phyloP scores from a whole-genome alignment of 2,888 invertebrate species.

The Hybos culiciformis region DNA sequence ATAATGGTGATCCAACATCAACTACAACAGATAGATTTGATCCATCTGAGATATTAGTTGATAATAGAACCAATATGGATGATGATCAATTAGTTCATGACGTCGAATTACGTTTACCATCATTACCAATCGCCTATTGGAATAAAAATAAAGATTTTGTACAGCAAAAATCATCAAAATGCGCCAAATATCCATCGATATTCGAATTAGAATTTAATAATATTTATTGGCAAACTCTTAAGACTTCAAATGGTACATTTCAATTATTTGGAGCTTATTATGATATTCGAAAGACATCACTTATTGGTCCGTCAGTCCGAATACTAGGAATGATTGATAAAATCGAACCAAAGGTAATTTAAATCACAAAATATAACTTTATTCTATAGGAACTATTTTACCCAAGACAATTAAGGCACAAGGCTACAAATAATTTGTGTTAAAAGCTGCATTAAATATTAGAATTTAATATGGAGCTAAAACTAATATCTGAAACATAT shows the following conservation, averaged over 20 bases:
- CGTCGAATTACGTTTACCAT: conserved; percentile 66
- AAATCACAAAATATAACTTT: too few relatives aligned
- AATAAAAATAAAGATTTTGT: conserved; percentile 56
- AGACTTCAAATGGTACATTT: conserved; percentile 73
- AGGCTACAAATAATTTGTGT: too few relatives aligned
- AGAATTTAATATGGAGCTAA: too few relatives aligned
- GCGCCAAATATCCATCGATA: conserved; percentile 75
- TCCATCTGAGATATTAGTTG: conserved; percentile 34
- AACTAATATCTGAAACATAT: too few relatives aligned
- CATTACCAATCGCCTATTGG: conserved; percentile 76
- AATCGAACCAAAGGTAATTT: conserved; percentile 70
- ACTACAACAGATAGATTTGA: conserved; percentile 35
- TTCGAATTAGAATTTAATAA: conserved; percentile 89
- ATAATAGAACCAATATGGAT: conserved; percentile 35
- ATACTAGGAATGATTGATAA: conserved; percentile 81
- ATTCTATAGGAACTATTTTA: too few relatives aligned
- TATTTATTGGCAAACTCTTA: conserved; percentile 81
- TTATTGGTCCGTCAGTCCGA: conserved; percentile 69
- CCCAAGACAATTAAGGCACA: too few relatives aligned
- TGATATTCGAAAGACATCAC: conserved; percentile 63
- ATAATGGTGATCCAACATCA: conserved; percentile 24
- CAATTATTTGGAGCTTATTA: conserved; percentile 83
- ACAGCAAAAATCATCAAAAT: conserved; percentile 41
- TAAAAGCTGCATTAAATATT: too few relatives aligned
- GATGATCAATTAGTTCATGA: conserved; percentile 67